Evolutionary conservation across 2,113 vertebrate genomes (phyloP), one percentile per base, ranked within the genome.

Genomic region (Microcebus murinus): DNA sequence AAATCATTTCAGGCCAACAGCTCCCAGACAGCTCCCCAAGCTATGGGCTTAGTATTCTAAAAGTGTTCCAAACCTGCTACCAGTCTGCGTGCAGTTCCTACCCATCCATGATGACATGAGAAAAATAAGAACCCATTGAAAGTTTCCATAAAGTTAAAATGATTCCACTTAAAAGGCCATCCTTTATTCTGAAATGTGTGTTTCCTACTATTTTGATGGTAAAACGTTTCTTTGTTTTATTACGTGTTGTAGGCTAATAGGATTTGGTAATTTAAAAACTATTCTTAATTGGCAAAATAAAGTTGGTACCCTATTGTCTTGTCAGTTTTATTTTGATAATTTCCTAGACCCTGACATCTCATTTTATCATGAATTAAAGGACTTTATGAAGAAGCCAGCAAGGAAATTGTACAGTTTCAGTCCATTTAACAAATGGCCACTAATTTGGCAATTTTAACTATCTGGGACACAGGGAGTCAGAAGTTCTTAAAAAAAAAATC

Each of bases 371-470:
- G 8, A 94, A 67, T 59, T 12, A 94, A 86, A 81, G 36, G 52
- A 63, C 67, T 92, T 83, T 95, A 76, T 91, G 55, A 48, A 91
- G 79, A 76, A 52, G 31, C 50, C 73, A 94, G 29, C 15, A 61
- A 96, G 61, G 73, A 95, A 42, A 92, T 67, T 67, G 45, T 63
- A 82, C 8, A 4, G 79, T 92, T 48, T 95, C 63, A 61, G 67
- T 76, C 63, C 50, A 83, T 87, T 97, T 95, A 74, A 88, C 92
- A 87, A 90, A 88, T 92, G 77, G 27, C 42, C 55, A 61, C 83
- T 90, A 45, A 59, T 76, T 96, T 61, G 92, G 76, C 52, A 27
- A 20, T 77, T 92, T 90, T 87, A 90, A 55, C 36, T 86, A 76
- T 82, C n/a, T 95, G 80, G 92, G 91, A 68, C 50, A 88, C 48